phyloP scores from a whole-genome alignment of 2,113 vertebrate species.

The Catharus minimus region DNA sequence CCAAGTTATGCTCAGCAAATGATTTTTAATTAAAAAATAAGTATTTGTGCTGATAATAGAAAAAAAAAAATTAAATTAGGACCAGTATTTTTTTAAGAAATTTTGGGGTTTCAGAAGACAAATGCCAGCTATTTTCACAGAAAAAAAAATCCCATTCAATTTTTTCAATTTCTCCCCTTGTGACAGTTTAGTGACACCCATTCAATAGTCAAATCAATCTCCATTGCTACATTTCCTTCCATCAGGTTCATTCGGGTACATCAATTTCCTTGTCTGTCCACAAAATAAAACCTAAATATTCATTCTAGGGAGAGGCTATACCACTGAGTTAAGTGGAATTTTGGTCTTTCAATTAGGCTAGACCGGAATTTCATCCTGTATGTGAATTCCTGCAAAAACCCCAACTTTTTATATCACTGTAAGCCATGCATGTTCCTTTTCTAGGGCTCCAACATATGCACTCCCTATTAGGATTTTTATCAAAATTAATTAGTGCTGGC shows the following conservation, averaged over 20 bases:
- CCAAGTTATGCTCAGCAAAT: background rate
- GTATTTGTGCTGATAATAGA: background rate
- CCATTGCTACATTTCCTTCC: background rate
- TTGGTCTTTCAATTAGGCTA: background rate
- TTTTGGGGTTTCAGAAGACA: background rate
- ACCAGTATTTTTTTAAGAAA: background rate
- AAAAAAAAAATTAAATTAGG: background rate
- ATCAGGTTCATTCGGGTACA: background rate
- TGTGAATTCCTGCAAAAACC: background rate
- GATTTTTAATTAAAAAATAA: background rate
- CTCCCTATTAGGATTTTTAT: background rate
- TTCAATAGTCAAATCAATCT: background rate
- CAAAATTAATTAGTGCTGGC: background rate
- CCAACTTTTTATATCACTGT: background rate
- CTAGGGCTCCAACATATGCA: background rate
- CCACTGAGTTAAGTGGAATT: background rate
- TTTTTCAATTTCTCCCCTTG: background rate
- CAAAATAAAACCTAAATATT: background rate
- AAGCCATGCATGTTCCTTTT: background rate
- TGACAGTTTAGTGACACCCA: no score
- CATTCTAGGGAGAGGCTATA: background rate
- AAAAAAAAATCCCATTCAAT: background rate
- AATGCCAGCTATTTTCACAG: background rate
- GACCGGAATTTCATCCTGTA: background rate
- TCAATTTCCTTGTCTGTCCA: background rate